Base-by-base conservation (phyloP, 2,888 invertebrate species). In the Agrotis exclamationis region DNA sequence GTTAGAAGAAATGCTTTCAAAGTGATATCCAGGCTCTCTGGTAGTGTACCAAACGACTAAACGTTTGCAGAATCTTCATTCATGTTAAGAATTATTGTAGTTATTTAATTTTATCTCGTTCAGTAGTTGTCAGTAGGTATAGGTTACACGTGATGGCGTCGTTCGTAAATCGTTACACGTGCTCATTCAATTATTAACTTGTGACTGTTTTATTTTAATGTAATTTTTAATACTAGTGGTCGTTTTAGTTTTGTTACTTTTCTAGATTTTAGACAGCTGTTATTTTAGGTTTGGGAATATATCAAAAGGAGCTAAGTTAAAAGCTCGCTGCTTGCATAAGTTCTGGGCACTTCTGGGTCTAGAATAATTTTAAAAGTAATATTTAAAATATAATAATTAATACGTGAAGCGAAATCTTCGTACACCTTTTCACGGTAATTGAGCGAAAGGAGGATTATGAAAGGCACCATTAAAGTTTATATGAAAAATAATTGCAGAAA, bases 101-200 rank as follows among this genome's bases (percentile, higher is more conserved):
- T 69, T 45, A 28, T 33, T 7, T 33, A 2, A 18, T 22, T 45
- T 76, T 7, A 50, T 20, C 48, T 45, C 56, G 44, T 48, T 48
- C 56, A 6, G n/a, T 33, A 59, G 28, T 54, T 50, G 48, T 54
- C 0, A 5, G 3, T 50, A 20, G 5, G 3, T 50, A 20, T 13
- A 18, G 20, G 60, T 28, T 59, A 56, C 74, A 82, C 57, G 20
- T 77, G n/a, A n/a, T n/a, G 79, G 44, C 51, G 18, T 33, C 57
- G 28, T 57, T 59, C 9, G 57, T 67, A 24, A 68, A 22, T 22
- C 50, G 39, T 33, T 33, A 33, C 33, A 33, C 33, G 33, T 33
- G 33, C 33, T 33, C 33, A 33, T 5, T 28, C 44, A 39, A 64
- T 63, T 82, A 78, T 82, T 68, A 60, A 82, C 24, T 58, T 54